Base-by-base conservation (phyloP, 2,797 vertebrate genomes). In the Galagoides demidoff region DNA sequence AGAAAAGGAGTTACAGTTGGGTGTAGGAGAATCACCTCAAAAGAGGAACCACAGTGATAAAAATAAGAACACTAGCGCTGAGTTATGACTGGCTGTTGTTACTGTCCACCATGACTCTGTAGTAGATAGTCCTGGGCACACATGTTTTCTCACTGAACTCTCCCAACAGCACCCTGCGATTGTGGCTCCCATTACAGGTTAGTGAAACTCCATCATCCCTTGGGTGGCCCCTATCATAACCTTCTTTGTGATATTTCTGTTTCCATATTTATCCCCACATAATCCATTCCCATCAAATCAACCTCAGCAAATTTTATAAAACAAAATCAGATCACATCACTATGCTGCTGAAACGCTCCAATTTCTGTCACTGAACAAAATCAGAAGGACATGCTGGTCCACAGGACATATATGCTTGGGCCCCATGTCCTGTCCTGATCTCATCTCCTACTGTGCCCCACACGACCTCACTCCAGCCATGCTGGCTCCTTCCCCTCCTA, bases 281-380 rank as follows among this genome's bases (percentile, higher is more conserved):
- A 45, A 43, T 52, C 45, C 66, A 71, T 64, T 90, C 87, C 81
- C 68, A 89, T 8, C 25, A 86, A 85, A 73, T 85, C 59, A 87
- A 27, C 55, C 25, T 7, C 19, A 94, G 55, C 20, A 49, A 63
- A 27, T 52, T 94, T 89, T 70, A 84, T 34, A n/a, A 92, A 25
- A 63, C 29, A 34, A 77, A 89, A 86, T 61, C 43, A 39, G 61
- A 37, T 49, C 25, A 4, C 5, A 20, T 61, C 29, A 29, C 4
- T 84, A 77, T 43, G 81, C 71, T 61, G 37, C 31, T 92, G 81
- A 95, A 95, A 81, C 34, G 55, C 22, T 78, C 45, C 27, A 7
- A 0, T 59, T 83, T 74, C 27, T 55, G 55, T 55, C 49, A 20
- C 43, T 79, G 73, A 71, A 12, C 84, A 74, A 45, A 61, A 57